phyloP scores from a whole-genome alignment of 2,888 invertebrate species.

The Agrypnus murinus region DNA sequence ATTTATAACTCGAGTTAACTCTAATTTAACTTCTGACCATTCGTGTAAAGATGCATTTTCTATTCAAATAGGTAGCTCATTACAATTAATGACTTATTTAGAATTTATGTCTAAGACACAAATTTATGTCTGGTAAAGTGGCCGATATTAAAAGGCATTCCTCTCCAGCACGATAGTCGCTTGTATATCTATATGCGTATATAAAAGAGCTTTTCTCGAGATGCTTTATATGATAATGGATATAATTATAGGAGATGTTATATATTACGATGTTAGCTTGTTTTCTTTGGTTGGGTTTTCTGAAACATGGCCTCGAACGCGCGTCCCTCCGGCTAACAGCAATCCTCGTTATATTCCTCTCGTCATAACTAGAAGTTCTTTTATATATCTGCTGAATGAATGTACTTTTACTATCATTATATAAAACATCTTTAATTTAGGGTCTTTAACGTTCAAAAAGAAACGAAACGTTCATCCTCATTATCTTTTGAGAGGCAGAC shows the following conservation, averaged over 20 bases:
- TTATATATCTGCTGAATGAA: too few species aligned
- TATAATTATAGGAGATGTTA: conserved; percentile 45
- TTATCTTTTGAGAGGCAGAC: too few species aligned
- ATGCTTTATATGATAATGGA: conserved; percentile 46
- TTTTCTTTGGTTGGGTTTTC: conserved; percentile 35
- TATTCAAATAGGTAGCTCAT: conserved; percentile 37
- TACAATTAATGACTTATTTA: conserved; percentile 48
- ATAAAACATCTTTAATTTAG: too few species aligned
- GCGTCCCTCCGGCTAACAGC: conserved; percentile 42
- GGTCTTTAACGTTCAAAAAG: too few species aligned
- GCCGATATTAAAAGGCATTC: conserved; percentile 32
- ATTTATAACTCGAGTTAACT: conserved; percentile 48
- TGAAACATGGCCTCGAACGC: conserved; percentile 36
- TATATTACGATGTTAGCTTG: conserved; percentile 38
- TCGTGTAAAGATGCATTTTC: conserved; percentile 35
- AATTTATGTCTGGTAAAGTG: conserved; percentile 37
- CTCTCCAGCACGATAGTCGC: conserved; percentile 6
- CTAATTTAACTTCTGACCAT: conserved; percentile 46
- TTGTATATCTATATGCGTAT: conserved; percentile 9
- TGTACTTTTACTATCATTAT: too few species aligned
- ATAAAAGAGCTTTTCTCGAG: conserved; percentile 30
- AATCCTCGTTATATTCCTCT: conserved; percentile 33
- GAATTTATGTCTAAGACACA: conserved; percentile 34
- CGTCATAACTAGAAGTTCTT: not conserved
- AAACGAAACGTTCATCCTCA: too few species aligned